Conservation (phyloP, 2,113 vertebrate species). For the Odocoileus virginianus region DNA sequence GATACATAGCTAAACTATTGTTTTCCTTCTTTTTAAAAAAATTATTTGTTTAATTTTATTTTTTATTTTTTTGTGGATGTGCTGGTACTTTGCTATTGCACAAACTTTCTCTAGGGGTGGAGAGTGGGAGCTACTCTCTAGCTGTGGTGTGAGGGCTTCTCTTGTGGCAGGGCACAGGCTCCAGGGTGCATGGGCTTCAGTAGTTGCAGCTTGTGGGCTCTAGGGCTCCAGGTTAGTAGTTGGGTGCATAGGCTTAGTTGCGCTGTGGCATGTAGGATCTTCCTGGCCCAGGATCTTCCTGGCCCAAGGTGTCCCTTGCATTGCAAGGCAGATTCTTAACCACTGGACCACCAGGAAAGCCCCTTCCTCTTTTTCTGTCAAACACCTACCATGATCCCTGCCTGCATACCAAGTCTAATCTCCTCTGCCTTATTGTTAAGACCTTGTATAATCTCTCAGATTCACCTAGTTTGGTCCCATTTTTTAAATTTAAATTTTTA, state of each 20-base stretch:
- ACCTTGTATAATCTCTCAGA: neutral
- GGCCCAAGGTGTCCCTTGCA: neutral
- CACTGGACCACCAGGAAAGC: neutral
- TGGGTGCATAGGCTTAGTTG: neutral
- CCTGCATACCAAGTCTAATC: neutral
- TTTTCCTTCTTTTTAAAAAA: neutral
- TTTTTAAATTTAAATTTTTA: neutral
- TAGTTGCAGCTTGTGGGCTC: neutral
- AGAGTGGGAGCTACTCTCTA: neutral
- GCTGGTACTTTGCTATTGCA: neutral
- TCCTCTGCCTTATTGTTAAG: neutral
- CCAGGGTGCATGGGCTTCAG: neutral
- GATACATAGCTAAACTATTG: neutral
- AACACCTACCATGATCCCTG: neutral
- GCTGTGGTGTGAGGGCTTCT: neutral
- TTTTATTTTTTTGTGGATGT: neutral
- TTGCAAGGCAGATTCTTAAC: neutral
- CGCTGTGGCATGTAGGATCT: neutral
- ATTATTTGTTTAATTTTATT: neutral
- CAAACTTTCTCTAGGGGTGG: neutral
- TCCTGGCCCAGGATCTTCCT: neutral
- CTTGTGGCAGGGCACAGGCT: neutral
- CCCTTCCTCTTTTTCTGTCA: neutral
- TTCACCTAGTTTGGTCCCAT: neutral
- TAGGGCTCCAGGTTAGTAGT: neutral